Evolutionary conservation across 2,888 invertebrate species (phyloP), one percentile per base, ranked within the genome.

Genomic region (Neoaliturus tenellus): DNA sequence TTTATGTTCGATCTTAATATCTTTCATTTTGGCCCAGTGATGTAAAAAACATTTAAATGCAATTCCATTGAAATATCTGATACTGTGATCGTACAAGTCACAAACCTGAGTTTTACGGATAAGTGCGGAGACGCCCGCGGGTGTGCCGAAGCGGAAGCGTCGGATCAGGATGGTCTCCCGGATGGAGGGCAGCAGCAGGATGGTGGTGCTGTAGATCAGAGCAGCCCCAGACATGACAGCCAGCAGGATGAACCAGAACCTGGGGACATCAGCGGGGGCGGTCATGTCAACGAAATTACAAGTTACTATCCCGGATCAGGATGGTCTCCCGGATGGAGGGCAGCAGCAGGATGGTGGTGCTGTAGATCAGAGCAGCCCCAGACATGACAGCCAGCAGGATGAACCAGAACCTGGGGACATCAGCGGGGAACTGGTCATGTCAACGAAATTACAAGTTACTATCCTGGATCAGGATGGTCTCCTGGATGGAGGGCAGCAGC

Each of bases 191-290:
- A 97, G 91, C 86, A 96, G 91, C 28, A 97, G 93, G 62, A 97
- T 94, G 28, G 96, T 95, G 85, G 95, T 93, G 6, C 97, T 96
- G 91, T 97, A 97, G 6, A 96, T 90, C 82, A 97, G 90, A n/a
- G 96, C 96, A 86, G 95, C 89, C 1, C 95, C 96, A n/a, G 95
- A 94, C 84, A 97, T 91, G 25, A 94, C 91, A 0, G 96, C 93
- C 84, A 97, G 90, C 83, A 96, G 93, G 85, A 97, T 96, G 88
- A 97, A 96, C 98, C 98, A 98, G 91, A 94, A 96, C 91, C 91
- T 91, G 73, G 2, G 23, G 17, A n/a, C n/a, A n/a, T n/a, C n/a
- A n/a, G n/a, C n/a, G n/a, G n/a, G n/a, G n/a, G n/a, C n/a, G n/a
- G n/a, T n/a, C n/a, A n/a, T n/a, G n/a, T n/a, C n/a, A n/a, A n/a